Base-by-base conservation (phyloP, 2,113 vertebrate genomes). In the Raja brachyura region DNA sequence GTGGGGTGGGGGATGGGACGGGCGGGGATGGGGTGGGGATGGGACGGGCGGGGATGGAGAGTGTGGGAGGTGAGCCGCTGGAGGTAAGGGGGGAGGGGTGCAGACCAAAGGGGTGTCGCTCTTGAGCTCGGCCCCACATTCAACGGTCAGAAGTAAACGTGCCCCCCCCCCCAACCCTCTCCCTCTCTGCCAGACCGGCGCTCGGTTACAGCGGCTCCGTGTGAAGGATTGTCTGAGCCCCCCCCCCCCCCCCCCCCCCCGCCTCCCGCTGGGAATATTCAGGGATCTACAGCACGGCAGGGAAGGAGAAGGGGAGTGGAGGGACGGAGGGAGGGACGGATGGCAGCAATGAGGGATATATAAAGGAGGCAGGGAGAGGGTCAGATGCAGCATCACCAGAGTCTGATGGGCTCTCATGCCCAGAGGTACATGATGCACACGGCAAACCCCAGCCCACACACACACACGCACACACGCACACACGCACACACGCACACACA, bases 91-190 rank as follows among this genome's bases (percentile, higher is more conserved):
- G 73, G 13, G 0, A 14, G 4, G 74, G 63, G 11, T 2, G 4
- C 16, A 11, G 74, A 63, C 86, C 90, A 48, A 48, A 1, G 39
- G 13, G 73, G 33, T 78, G 61, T 68, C 77, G 90, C 39, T 93
- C 28, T 93, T 77, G 88, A 66, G 54, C 66, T 86, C 68, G 48
- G 76, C 75, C 76, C 74, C 31, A 86, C 76, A 9, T 14, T 75
- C 78, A 88, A 68, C 63, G 70, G 93, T 28, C 28, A 56, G 33
- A 39, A 66, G 56, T 93, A 28, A 77, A 54, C 88, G 28, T 93
- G 74, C 79, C 61, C 63, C 93, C 61, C n/a, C 68, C 66, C 16
- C 39, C 39, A 48, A 0, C 39, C 39, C n/a, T 28, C 86, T 9
- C 54, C 39, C 28, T 86, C n/a, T 5, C 83, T 6, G 85, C 48